These are phyloP conservation scores for Mirza zaza DNA, from an alignment of 2,113 vertebrate species.

Conservation along the genomic window DNA sequence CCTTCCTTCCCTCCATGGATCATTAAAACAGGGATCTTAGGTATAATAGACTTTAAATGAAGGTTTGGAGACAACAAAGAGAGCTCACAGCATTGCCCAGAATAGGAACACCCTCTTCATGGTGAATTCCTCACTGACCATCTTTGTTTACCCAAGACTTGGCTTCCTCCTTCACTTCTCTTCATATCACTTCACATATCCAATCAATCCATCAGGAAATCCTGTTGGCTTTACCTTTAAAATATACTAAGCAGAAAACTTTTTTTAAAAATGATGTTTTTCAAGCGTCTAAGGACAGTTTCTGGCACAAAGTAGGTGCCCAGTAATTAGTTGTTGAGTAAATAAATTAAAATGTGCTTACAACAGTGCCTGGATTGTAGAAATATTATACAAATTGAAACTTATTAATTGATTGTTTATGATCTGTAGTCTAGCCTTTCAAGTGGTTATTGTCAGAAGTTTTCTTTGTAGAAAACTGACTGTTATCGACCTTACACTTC, in stretches of 20 bases:
- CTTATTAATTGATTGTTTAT: constrained; percentile 20
- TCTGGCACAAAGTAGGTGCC: neutral
- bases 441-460: constrained; percentile 43
- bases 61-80: constrained; percentile 17
- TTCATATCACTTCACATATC: neutral
- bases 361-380: neutral
- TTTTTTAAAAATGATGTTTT: constrained; percentile 8
- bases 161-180: neutral
- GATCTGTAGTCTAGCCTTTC: constrained; percentile 16
- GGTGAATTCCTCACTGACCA: neutral
- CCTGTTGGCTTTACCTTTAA: constrained; percentile 13
- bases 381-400: constrained; percentile 39
- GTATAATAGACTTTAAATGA: neutral
- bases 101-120: neutral
- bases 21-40: neutral
- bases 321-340: constrained; percentile 49
- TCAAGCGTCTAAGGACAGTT: neutral
- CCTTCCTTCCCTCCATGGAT: neutral
- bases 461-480: constrained; percentile 40
- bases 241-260: neutral
- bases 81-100: neutral
- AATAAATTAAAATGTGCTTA: constrained; percentile 11
- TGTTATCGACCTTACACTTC: neutral
- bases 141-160: constrained; percentile 2
- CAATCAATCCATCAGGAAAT: neutral